These are phyloP conservation scores for Pomacea canaliculata DNA, from an alignment of 2,888 invertebrate genomes.

Conservation along the genomic window DNA sequence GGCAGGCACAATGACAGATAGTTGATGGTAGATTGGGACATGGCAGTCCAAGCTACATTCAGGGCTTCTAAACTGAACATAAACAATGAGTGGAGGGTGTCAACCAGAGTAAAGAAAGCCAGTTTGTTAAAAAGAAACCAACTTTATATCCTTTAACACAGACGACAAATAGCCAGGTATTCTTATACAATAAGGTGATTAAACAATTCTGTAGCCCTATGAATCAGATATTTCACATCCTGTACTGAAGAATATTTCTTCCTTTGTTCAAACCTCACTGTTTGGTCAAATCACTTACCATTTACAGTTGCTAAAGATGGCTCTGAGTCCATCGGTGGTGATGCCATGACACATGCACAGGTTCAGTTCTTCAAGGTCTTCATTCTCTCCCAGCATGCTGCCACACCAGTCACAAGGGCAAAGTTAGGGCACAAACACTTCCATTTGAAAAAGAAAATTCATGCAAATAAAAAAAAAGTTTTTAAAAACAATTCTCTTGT, in stretches of 20 bases:
- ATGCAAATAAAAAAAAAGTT: too few species aligned
- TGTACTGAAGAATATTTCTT: too few species aligned
- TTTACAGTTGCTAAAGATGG: constrained; percentile 76
- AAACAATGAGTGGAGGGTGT: not conserved
- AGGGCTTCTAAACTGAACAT: constrained; percentile 74
- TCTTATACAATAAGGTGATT: too few species aligned
- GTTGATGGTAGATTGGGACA: constrained; percentile 76
- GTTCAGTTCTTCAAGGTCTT: constrained; percentile 83
- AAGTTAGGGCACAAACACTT: not conserved
- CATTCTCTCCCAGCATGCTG: constrained; percentile 78
- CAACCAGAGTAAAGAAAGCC: not conserved
- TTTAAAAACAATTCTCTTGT: too few species aligned
- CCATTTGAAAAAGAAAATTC: too few species aligned
- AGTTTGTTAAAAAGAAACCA: not conserved
- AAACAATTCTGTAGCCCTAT: too few species aligned
- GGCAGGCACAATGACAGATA: constrained; percentile 77
- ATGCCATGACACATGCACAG: constrained; percentile 85
- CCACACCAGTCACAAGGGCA: too few species aligned
- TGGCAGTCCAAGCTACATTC: constrained; percentile 86
- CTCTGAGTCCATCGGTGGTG: constrained; percentile 76
- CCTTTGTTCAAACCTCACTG: too few species aligned
- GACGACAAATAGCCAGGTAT: too few species aligned
- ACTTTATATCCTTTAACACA: not conserved
- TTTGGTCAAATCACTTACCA: constrained; percentile 70
- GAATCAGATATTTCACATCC: too few species aligned